Evolutionary conservation across 2,113 vertebrate genomes (phyloP), one percentile per base, ranked within the genome.

Genomic region (Oceanodroma tethys): DNA sequence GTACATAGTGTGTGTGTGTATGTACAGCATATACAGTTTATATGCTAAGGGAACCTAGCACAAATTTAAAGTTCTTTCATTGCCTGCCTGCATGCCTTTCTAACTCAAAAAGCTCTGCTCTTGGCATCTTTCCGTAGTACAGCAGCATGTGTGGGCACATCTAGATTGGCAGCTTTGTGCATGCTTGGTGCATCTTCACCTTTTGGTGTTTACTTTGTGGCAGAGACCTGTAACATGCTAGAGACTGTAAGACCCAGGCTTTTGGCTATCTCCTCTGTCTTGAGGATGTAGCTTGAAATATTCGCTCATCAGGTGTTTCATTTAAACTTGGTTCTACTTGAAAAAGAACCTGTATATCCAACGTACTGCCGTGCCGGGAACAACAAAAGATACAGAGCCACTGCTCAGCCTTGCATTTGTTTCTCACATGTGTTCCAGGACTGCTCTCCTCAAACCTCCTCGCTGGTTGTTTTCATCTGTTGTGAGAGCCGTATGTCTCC

Each of bases 251-350:
- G 47, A 87, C 65, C 16, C 50, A 18, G 34, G 42, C 42, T 93
- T 71, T 71, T 85, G 80, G 81, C 71, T 16, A 2, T 73, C 32
- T 90, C 62, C 43, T 38, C 30, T 34, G 2, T 65, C 87, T 92
- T 80, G 40, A 88, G 67, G 45, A 68, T 36, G 47, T 88, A 38
- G 20, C 67, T 90, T 79, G 72, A 92, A 93, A 65, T 36, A 40
- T 3, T 71, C 4, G 5, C 25, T 93, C 50, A 38, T 90, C 91
- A 67, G 84, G 80, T 95, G 59, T 95, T 95, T 96, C 47, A 90
- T 93, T 95, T 91, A 90, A 92, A 74, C 75, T 95, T 91, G 63
- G 82, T 96, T 88, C 74, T 79, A 23, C 63, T 88, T 90, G 74
- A 83, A 91, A 86, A 91, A 87, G 38, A 92, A 53, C 89, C 55